Conservation (phyloP, 2,888 invertebrate species). For the Sinohyriopsis cumingii region DNA sequence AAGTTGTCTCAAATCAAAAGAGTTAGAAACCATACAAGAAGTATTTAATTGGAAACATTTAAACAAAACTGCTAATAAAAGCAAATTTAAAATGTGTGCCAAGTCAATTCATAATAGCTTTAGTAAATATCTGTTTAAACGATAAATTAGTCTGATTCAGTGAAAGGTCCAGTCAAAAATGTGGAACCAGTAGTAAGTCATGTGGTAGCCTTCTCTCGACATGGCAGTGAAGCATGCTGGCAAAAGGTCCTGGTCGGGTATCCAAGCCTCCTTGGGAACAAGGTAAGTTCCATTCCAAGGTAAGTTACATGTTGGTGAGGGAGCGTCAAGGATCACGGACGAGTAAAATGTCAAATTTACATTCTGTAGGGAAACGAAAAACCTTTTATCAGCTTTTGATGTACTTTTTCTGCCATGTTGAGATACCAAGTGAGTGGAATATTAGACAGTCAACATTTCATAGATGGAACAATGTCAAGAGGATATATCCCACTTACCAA, state of each 20-base stretch:
- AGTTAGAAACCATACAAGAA: no score
- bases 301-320: constrained; percentile 32
- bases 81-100: no score
- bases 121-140: no score
- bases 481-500: no score
- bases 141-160: not conserved
- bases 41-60: no score
- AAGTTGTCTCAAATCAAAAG: no score
- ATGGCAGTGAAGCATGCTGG: constrained; percentile 28
- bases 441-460: no score
- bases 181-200: constrained; percentile 41
- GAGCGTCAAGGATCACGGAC: constrained; percentile 34
- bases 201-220: constrained; percentile 34
- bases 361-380: constrained; percentile 14
- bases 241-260: constrained; percentile 13
- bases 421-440: no score
- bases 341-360: constrained; percentile 30
- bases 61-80: no score
- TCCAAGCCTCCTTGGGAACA: constrained; percentile 3
- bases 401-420: no score
- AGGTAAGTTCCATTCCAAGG: constrained; percentile 29
- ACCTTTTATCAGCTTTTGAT: not conserved
- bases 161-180: constrained; percentile 23
- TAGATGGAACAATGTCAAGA: no score
- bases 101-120: not conserved